These are phyloP conservation scores for Tetrax tetrax DNA, from an alignment of 2,113 vertebrate genomes.

Conservation along the genomic window DNA sequence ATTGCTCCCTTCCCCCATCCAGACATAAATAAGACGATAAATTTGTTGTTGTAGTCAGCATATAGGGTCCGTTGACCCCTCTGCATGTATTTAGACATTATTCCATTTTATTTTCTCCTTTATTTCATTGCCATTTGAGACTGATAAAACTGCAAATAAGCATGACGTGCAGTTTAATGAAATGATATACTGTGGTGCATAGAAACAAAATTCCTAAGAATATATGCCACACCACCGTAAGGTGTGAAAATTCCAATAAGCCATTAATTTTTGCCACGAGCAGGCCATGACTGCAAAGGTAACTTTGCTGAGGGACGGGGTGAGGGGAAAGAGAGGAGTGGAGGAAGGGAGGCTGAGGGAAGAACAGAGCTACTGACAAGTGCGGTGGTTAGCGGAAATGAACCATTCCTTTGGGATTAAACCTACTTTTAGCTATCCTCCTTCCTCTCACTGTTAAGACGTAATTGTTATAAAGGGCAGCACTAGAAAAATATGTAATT, in stretches of 20 bases:
- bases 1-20: conserved; percentile 6
- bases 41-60: conserved; percentile 38
- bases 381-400: neutral
- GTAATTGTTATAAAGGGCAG: conserved; percentile 4
- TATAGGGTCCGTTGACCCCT: conserved; percentile 27
- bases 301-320: conserved; percentile 1
- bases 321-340: neutral
- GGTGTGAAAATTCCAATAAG: conserved; percentile 34
- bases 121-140: conserved; percentile 32
- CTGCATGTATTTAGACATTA: conserved; percentile 29
- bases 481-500: neutral
- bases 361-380: neutral
- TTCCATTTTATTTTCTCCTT: conserved; percentile 37
- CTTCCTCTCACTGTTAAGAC: neutral
- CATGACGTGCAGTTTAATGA: conserved; percentile 12
- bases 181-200: conserved; percentile 7
- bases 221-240: neutral
- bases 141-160: conserved; percentile 41
- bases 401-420: neutral
- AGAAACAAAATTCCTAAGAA: conserved; percentile 13
- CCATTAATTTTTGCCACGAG: conserved; percentile 33
- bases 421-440: neutral
- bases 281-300: conserved; percentile 37
- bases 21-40: conserved; percentile 37
- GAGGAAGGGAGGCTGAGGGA: neutral